Percentiles rank a stretch among this genome's conserved stretches.
These are phyloP conservation scores for Amphipoea lucens DNA, from an alignment of 2,888 invertebrate species.

Conservation along the genomic window DNA sequence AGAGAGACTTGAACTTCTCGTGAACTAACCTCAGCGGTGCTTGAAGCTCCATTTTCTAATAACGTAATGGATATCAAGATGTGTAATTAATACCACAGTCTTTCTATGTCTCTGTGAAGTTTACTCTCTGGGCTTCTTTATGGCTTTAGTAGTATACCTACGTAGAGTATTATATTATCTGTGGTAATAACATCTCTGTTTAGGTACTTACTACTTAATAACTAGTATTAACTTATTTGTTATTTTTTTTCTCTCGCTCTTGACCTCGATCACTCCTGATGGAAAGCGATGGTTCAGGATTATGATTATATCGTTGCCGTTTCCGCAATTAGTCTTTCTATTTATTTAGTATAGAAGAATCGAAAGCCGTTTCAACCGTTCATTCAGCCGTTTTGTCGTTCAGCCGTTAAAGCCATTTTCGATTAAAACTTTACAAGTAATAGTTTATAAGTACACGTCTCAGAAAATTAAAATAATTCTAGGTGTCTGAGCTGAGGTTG, in stretches of 20 bases:
- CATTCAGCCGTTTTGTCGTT: no score
- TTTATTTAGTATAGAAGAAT: not conserved
- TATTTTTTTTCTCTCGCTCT: not conserved
- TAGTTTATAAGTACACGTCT: not conserved
- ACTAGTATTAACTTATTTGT: not conserved
- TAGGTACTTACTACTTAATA: not conserved
- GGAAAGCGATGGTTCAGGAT: no score
- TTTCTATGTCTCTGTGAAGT: not conserved
- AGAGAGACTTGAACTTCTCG: not conserved
- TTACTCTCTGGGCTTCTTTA: not conserved
- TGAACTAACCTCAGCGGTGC: not conserved
- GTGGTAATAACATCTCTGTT: not conserved
- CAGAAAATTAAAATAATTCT: not conserved
- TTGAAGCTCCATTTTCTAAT: conserved; percentile 17
- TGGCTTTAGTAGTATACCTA: not conserved
- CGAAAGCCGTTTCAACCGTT: not conserved
- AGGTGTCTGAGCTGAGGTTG: not conserved
- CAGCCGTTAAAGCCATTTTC: not conserved
- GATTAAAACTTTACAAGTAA: not conserved
- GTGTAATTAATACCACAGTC: not conserved
- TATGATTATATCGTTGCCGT: not conserved
- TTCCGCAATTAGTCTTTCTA: not conserved
- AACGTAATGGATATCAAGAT: conserved; percentile 23
- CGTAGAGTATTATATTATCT: no score
- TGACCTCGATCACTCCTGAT: no score